phyloP scores from a whole-genome alignment of 2,888 invertebrate species.

The Andrena dorsata region DNA sequence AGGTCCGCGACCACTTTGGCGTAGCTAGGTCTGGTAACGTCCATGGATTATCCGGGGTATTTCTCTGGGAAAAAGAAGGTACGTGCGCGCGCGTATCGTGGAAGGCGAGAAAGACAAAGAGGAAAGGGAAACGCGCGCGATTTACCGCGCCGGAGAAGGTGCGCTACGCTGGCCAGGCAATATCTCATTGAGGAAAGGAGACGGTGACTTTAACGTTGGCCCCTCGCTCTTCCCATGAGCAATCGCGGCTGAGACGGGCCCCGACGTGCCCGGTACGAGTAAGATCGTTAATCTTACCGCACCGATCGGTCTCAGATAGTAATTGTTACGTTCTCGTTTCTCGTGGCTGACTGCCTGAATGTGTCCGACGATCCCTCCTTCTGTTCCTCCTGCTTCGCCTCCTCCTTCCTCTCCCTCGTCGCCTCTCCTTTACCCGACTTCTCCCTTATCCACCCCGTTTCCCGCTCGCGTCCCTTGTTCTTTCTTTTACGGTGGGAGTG shows the following conservation, averaged over 20 bases:
- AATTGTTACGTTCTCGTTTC: constrained; percentile 85
- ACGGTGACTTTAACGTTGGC: constrained; percentile 84
- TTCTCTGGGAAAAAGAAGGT: constrained; percentile 17
- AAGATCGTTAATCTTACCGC: constrained; percentile 85
- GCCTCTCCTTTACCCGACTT: background rate
- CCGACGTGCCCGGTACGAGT: constrained; percentile 82
- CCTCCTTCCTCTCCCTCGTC: constrained; percentile 6
- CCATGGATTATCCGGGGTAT: constrained; percentile 29
- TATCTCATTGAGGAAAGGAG: constrained; percentile 84
- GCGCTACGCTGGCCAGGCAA: constrained; percentile 79
- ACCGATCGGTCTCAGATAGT: constrained; percentile 85
- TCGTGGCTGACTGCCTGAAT: constrained; percentile 80
- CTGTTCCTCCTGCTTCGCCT: constrained; percentile 31
- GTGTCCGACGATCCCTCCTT: constrained; percentile 67
- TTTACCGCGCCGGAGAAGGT: constrained; percentile 71
- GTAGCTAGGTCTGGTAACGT: background rate
- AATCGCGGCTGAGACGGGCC: constrained; percentile 81
- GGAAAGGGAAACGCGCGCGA: constrained; percentile 50
- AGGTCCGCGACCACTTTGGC: background rate
- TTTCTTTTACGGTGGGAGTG: constrained; percentile 64
- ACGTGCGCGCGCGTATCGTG: constrained; percentile 36
- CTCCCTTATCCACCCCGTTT: constrained; percentile 43
- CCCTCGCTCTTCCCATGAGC: constrained; percentile 79
- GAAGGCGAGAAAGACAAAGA: constrained; percentile 33
- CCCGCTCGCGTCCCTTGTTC: constrained; percentile 47